Conservation (phyloP, 2,797 vertebrate genomes). For the Erpetoichthys calabaricus region DNA sequence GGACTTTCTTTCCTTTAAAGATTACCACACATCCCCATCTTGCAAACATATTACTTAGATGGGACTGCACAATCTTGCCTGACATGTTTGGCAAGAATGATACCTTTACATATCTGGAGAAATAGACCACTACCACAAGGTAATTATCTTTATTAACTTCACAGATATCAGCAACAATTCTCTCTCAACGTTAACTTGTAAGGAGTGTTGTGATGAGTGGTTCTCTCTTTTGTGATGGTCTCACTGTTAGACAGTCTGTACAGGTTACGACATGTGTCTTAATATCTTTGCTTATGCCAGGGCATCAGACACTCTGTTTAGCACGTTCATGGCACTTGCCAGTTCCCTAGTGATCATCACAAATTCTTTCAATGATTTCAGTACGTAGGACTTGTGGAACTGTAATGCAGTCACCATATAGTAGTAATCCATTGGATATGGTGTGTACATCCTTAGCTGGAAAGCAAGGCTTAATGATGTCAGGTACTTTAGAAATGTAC, state of each 20-base stretch:
- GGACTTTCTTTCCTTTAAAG: too few relatives aligned
- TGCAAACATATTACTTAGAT: too few relatives aligned
- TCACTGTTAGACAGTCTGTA: not conserved
- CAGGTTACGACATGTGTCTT: not conserved
- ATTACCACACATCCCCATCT: too few relatives aligned
- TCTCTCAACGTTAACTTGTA: conserved; percentile 18
- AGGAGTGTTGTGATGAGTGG: conserved; percentile 15
- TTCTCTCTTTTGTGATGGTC: conserved; percentile 2
- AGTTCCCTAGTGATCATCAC: conserved; percentile 32
- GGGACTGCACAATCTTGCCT: too few relatives aligned
- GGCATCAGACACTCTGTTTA: conserved; percentile 18
- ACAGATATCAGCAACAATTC: conserved; percentile 21
- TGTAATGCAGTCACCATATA: conserved; percentile 19
- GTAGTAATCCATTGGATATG: conserved; percentile 3
- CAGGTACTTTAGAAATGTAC: not conserved
- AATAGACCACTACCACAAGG: conserved; percentile 22
- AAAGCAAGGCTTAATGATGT: not conserved
- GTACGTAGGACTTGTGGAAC: conserved; percentile 27
- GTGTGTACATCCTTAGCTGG: not conserved
- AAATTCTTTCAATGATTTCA: conserved; percentile 32
- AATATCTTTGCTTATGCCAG: conserved; percentile 18
- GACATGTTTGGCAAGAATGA: conserved; percentile 17
- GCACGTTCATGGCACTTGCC: conserved; percentile 21
- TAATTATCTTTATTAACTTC: conserved; percentile 18
- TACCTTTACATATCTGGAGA: conserved; percentile 23